Percentiles rank a stretch among this genome's conserved stretches.
phyloP scores from a whole-genome alignment of 1,140 invertebrate genomes.

The Dolichoris vasculosae region DNA sequence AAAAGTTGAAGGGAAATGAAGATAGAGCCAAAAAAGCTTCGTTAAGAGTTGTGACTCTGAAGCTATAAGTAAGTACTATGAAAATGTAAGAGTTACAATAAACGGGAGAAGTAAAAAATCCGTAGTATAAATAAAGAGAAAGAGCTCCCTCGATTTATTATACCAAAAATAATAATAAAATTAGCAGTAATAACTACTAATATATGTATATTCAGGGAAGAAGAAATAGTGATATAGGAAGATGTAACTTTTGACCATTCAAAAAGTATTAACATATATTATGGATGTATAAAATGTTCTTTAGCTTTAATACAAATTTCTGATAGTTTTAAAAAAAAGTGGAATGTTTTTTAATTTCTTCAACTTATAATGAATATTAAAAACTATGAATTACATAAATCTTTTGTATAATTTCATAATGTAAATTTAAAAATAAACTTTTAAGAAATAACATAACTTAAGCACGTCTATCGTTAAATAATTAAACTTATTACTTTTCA shows the following conservation, averaged over 20 bases:
- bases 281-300: too few species aligned
- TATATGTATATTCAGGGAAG: too few species aligned
- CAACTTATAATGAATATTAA: too few species aligned
- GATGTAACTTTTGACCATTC: too few species aligned
- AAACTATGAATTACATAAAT: too few species aligned
- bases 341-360: too few species aligned
- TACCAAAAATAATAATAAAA: too few species aligned
- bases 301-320: too few species aligned
- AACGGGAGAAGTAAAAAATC: slow-evolving; percentile 35
- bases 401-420: background rate
- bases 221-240: too few species aligned
- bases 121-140: slow-evolving; percentile 12
- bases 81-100: background rate
- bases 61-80: background rate
- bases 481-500: background rate
- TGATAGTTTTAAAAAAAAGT: too few species aligned
- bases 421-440: background rate
- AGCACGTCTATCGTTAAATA: background rate
- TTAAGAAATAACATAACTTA: background rate
- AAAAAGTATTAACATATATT: too few species aligned
- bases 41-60: slow-evolving; percentile 26
- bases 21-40: slow-evolving; percentile 30
- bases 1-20: background rate
- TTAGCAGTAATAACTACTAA: too few species aligned
- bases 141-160: background rate